Percentiles rank a stretch among this genome's conserved stretches.
phyloP scores from a whole-genome alignment of 1,140 invertebrate genomes.

The Leguminivora glycinivorella region DNA sequence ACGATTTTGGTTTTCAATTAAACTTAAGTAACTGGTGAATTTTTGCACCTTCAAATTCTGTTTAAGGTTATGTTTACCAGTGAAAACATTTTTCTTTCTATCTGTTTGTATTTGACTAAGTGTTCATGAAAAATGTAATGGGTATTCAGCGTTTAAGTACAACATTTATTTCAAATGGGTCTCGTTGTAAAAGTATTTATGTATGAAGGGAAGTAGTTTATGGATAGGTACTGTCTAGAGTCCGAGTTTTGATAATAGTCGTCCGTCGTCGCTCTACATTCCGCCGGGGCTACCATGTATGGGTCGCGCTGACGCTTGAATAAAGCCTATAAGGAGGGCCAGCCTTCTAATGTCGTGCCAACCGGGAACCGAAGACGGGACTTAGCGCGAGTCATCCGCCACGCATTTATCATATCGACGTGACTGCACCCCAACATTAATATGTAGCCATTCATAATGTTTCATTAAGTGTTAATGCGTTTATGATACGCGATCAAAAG shows the following conservation, averaged over 20 bases:
- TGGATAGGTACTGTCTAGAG: background rate
- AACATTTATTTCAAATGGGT: background rate
- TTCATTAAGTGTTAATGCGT: conserved; percentile 71
- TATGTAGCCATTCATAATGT: conserved; percentile 69
- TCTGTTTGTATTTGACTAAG: background rate
- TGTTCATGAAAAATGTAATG: background rate
- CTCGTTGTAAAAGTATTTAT: background rate
- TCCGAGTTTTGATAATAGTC: conserved; percentile 9
- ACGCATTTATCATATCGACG: conserved; percentile 68
- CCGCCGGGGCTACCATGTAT: background rate
- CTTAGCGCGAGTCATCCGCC: conserved; percentile 60
- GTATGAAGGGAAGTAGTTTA: background rate
- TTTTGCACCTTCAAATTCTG: conserved; percentile 1
- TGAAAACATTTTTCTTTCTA: background rate
- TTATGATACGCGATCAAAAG: conserved; percentile 55
- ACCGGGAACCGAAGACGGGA: conserved; percentile 59
- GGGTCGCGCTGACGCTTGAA: conserved; percentile 16
- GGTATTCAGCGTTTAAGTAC: no score
- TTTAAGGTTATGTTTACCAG: background rate
- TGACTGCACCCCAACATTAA: conserved; percentile 69
- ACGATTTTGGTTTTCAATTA: conserved; percentile 26
- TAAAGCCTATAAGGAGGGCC: conserved; percentile 30
- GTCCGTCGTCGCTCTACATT: conserved; percentile 11
- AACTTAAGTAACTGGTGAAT: conserved; percentile 15
- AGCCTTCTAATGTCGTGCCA: conserved; percentile 50